Percentiles rank a stretch among this genome's conserved stretches.
Evolutionary conservation across 2,888 invertebrate species (phyloP).

Genomic region (Polyploca ridens): DNA sequence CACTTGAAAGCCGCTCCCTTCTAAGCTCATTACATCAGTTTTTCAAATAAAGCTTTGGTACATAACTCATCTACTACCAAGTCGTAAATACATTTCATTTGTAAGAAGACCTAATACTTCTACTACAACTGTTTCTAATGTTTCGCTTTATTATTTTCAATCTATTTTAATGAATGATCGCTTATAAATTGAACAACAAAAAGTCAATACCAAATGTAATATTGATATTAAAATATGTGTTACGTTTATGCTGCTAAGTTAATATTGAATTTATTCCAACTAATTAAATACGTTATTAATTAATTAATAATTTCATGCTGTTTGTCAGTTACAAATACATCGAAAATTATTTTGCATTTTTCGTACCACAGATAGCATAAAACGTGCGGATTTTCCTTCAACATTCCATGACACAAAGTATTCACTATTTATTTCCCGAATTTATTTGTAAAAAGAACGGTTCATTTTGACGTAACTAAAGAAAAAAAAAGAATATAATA

Average conservation of each 20-base stretch:
- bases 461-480: constrained; percentile 10
- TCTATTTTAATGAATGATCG: neutral
- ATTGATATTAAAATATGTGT: constrained; percentile 39
- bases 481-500: constrained; percentile 14
- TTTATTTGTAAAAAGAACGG: constrained; percentile 9
- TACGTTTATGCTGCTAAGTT: constrained; percentile 22
- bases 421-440: constrained; percentile 1
- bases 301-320: neutral
- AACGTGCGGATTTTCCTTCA: neutral
- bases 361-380: neutral
- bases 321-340: no score
- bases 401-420: neutral
- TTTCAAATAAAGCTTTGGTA: no score
- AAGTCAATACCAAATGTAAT: constrained; percentile 24
- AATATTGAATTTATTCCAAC: constrained; percentile 12
- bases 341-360: no score
- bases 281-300: neutral
- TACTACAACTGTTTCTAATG: no score
- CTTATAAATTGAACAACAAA: constrained; percentile 15
- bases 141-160: no score
- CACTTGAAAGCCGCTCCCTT: no score
- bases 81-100: no score
- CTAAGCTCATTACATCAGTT: no score
- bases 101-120: no score
- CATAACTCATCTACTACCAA: no score